Percentiles rank a stretch among this genome's conserved stretches.
phyloP scores from a whole-genome alignment of 2,797 vertebrate species.

The Acanthurus lineatus region DNA sequence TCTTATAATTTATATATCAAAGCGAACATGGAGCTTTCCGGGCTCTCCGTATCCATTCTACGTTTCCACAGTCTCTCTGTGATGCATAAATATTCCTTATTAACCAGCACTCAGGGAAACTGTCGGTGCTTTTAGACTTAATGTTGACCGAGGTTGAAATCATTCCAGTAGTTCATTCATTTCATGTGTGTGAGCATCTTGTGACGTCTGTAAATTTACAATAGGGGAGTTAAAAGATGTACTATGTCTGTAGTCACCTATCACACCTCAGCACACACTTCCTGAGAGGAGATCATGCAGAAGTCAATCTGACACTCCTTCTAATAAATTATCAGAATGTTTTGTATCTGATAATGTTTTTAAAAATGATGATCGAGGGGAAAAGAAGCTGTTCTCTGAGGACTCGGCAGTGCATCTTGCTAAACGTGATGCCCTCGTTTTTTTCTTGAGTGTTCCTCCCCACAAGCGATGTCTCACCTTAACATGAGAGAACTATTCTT shows the following conservation, averaged over 20 bases:
- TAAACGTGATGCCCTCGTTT: constrained; percentile 54
- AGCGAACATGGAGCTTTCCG: not conserved
- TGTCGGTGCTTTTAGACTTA: not conserved
- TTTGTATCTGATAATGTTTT: constrained; percentile 49
- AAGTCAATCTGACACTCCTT: constrained; percentile 26
- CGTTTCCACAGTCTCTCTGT: constrained; percentile 9
- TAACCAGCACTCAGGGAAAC: constrained; percentile 5
- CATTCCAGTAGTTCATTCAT: not conserved
- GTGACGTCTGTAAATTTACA: not conserved
- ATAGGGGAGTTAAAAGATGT: not conserved
- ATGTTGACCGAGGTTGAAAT: constrained; percentile 12
- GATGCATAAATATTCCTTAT: constrained; percentile 16
- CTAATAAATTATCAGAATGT: constrained; percentile 31
- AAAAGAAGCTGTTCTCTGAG: constrained; percentile 44
- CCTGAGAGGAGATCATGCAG: constrained; percentile 5
- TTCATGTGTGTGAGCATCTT: not conserved
- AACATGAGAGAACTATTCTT: constrained; percentile 35
- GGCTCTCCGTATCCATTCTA: not conserved
- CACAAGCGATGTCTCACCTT: constrained; percentile 45
- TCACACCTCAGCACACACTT: not conserved
- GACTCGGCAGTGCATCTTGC: constrained; percentile 36
- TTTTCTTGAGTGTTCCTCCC: constrained; percentile 58
- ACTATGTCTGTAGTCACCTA: not conserved
- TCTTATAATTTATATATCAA: constrained; percentile 39
- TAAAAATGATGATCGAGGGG: constrained; percentile 23